Evolutionary conservation across 2,113 vertebrate genomes (phyloP).

Genomic region (Scopus umbretta): DNA sequence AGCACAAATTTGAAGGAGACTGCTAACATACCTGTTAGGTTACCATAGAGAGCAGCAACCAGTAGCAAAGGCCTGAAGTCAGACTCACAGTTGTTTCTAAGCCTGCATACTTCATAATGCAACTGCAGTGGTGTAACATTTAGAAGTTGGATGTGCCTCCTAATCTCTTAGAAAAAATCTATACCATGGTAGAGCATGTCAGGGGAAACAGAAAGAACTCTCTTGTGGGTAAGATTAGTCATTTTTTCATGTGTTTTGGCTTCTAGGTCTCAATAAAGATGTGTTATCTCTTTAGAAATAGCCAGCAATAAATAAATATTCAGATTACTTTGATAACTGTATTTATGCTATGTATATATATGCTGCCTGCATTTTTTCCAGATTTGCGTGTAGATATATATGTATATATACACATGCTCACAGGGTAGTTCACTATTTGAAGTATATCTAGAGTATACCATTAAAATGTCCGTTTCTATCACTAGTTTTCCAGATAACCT

Average conservation of each 20-base stretch:
- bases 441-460: background rate
- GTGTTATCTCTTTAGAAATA: background rate
- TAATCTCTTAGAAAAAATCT: background rate
- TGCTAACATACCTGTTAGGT: background rate
- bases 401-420: rapidly evolving
- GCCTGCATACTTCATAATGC: background rate
- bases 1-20: background rate
- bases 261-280: background rate
- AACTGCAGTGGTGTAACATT: background rate
- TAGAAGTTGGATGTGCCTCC: background rate
- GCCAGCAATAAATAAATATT: background rate
- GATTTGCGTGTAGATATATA: background rate
- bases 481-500: background rate
- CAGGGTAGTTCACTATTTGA: background rate
- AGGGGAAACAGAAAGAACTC: background rate
- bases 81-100: background rate
- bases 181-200: background rate
- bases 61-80: background rate
- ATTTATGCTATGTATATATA: background rate
- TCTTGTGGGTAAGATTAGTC: background rate
- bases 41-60: background rate
- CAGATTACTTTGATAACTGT: background rate
- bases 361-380: background rate
- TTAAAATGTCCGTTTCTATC: background rate
- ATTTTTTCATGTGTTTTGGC: background rate